A percentile compares a stretch with the other conserved stretches of the same genome.
phyloP scores from a whole-genome alignment of 2,113 vertebrate genomes.

The Ctenodactylus gundi region DNA sequence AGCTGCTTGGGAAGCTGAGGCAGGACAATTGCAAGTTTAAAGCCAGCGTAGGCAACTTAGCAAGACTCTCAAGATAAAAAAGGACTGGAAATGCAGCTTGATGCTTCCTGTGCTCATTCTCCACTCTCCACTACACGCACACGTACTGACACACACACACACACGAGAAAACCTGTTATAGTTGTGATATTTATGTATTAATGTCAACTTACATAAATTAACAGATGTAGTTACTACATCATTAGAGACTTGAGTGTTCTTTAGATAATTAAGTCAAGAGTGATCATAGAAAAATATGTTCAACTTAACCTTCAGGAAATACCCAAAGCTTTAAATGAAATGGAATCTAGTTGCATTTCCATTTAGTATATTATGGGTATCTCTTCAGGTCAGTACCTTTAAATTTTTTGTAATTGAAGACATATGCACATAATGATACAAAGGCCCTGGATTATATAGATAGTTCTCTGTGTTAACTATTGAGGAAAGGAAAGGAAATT shows the following conservation, averaged over 20 bases:
- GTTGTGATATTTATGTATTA: neutral
- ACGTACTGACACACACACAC: too few relatives aligned
- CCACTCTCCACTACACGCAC: too few relatives aligned
- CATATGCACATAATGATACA: neutral
- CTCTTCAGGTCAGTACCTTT: neutral
- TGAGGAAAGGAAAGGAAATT: neutral
- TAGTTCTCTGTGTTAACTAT: neutral
- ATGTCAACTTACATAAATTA: slow-evolving; percentile 7
- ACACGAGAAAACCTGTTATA: neutral
- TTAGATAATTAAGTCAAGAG: slow-evolving; percentile 38
- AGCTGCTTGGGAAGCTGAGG: neutral
- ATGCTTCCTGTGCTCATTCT: neutral
- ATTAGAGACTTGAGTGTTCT: slow-evolving; percentile 10
- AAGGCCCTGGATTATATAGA: slow-evolving; percentile 6
- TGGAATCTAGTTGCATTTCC: neutral
- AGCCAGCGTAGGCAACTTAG: neutral
- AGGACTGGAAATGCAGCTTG: neutral
- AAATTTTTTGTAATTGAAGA: slow-evolving; percentile 10
- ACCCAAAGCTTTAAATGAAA: slow-evolving; percentile 30
- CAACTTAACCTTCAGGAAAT: slow-evolving; percentile 28
- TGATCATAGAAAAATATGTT: neutral
- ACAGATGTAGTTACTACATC: neutral
- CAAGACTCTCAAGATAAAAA: neutral
- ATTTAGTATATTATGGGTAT: neutral
- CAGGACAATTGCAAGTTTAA: neutral